Percentiles rank a stretch among this genome's conserved stretches.
phyloP scores from a whole-genome alignment of 2,888 invertebrate species.

The Cistogaster globosa region DNA sequence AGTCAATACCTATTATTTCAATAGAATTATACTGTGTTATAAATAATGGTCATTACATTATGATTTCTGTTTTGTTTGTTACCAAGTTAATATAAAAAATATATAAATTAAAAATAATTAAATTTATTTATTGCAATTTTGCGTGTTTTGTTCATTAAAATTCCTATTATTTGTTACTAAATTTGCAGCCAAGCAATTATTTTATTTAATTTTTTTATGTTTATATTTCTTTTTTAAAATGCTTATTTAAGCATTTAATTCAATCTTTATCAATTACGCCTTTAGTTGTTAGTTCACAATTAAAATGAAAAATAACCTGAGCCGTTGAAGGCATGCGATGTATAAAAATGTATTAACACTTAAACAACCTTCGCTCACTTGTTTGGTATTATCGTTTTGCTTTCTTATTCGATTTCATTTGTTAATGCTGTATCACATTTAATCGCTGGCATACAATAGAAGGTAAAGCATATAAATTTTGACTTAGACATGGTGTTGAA shows the following conservation, averaged over 20 bases:
- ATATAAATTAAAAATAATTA: not conserved
- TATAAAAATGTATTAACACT: conserved; percentile 31
- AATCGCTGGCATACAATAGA: too few relatives aligned
- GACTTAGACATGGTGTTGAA: too few relatives aligned
- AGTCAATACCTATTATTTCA: too few relatives aligned
- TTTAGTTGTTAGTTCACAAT: conserved; percentile 54
- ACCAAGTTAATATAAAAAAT: not conserved
- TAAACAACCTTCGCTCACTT: not conserved
- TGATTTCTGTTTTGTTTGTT: not conserved
- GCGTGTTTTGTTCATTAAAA: conserved; percentile 30
- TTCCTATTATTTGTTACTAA: not conserved
- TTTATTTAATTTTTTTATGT: not conserved
- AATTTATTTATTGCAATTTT: conserved; percentile 54
- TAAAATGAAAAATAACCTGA: conserved; percentile 49
- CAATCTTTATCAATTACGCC: conserved; percentile 67
- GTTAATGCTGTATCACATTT: too few relatives aligned
- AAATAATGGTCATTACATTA: too few relatives aligned
- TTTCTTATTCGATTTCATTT: too few relatives aligned
- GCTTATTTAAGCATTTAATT: conserved; percentile 44
- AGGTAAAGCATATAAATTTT: too few relatives aligned
- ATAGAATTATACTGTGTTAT: too few relatives aligned
- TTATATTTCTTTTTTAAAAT: conserved; percentile 18
- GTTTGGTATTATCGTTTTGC: too few relatives aligned
- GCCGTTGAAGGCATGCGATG: conserved; percentile 36
- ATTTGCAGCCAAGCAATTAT: too few relatives aligned